Percentiles rank a stretch among this genome's conserved stretches.
These are phyloP conservation scores for Mellivora capensis DNA, from an alignment of 2,113 vertebrate genomes.

Conservation along the genomic window DNA sequence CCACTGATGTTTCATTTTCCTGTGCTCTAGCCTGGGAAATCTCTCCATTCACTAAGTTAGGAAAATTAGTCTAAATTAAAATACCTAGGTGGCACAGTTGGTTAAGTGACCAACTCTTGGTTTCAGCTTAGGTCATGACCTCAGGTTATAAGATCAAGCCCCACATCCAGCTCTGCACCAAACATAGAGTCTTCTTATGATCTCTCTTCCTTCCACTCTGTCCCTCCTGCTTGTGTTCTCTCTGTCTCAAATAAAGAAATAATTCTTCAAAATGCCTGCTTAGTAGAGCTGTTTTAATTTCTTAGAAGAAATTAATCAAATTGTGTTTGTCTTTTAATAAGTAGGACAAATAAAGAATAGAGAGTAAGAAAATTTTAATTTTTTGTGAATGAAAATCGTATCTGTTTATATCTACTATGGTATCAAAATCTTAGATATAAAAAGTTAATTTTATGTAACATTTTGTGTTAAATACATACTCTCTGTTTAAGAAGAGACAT, in stretches of 20 bases:
- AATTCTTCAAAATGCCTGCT: neutral
- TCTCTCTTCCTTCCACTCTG: neutral
- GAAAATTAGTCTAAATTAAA: neutral
- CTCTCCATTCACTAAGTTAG: neutral
- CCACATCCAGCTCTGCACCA: neutral
- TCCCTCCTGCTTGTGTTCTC: neutral
- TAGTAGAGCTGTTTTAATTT: neutral
- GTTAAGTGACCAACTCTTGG: neutral
- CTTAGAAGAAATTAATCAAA: neutral
- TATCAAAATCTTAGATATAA: constrained; percentile 9
- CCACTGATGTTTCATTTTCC: neutral
- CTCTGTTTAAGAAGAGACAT: neutral
- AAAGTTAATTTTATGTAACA: neutral
- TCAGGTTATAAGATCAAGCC: neutral
- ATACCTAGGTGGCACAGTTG: neutral
- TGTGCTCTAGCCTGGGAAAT: neutral
- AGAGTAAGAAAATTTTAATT: neutral
- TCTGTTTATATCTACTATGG: neutral
- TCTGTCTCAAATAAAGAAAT: neutral
- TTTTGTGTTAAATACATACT: neutral
- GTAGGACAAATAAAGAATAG: neutral
- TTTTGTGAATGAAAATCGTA: neutral
- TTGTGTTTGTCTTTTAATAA: constrained; percentile 6
- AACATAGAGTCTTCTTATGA: neutral
- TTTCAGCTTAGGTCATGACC: neutral